phyloP scores from a whole-genome alignment of 1,140 invertebrate genomes.

The Drosophila varians region DNA sequence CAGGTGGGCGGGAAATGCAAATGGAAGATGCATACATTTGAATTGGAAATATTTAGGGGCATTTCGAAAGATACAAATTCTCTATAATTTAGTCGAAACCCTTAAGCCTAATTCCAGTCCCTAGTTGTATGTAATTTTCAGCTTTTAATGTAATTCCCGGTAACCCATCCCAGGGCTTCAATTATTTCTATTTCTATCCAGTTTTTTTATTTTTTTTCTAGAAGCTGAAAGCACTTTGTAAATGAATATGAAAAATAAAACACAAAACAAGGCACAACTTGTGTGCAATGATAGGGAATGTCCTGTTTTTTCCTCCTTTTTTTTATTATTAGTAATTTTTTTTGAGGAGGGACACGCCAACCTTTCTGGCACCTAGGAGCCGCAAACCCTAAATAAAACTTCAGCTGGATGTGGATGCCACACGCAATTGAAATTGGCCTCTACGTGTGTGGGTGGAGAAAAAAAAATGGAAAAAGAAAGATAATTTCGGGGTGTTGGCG shows the following conservation, averaged over 20 bases:
- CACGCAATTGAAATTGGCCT: conserved; percentile 46
- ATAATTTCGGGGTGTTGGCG: not conserved
- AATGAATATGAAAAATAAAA: conserved; percentile 9
- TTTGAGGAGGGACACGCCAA: not conserved
- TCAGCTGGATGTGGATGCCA: conserved; percentile 27
- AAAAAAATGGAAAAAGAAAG: not conserved
- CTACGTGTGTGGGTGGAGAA: not conserved
- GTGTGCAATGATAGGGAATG: conserved; percentile 19
- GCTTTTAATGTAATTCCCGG: conserved; percentile 15
- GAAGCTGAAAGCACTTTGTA: conserved; percentile 20
- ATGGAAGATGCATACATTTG: not conserved
- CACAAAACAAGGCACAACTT: not conserved
- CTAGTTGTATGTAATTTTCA: not conserved
- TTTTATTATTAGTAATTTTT: conserved; percentile 1
- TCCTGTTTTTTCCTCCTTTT: not conserved
- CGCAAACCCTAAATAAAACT: not conserved
- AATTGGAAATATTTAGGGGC: too few species aligned
- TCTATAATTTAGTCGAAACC: too few species aligned
- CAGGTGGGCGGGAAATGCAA: not conserved
- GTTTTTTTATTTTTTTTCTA: not conserved
- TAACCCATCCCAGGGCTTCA: not conserved
- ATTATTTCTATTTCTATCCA: not conserved
- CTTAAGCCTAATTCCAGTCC: too few species aligned
- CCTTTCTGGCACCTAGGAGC: conserved; percentile 12
- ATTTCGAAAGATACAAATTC: too few species aligned